These are phyloP conservation scores for Mormyrops attenuatus DNA, from an alignment of 2,797 vertebrate genomes.

Conservation along the genomic window DNA sequence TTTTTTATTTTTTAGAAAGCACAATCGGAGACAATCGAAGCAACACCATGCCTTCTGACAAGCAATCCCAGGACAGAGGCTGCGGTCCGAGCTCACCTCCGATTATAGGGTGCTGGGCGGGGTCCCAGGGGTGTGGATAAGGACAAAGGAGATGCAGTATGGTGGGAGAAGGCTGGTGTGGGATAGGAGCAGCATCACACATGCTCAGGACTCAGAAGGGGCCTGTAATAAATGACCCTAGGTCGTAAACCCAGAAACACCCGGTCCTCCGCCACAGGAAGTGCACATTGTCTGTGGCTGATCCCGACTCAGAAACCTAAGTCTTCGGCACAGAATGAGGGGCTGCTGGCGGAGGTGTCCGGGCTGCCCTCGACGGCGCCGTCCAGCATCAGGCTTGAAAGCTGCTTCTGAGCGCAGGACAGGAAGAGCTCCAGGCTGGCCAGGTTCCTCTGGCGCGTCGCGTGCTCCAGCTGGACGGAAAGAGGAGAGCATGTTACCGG, in stretches of 20 bases:
- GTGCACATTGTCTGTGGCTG: neutral
- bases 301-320: neutral
- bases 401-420: conserved; percentile 69
- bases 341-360: neutral
- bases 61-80: neutral
- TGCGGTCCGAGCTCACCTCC: neutral
- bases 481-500: neutral
- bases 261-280: neutral
- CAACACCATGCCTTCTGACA: neutral
- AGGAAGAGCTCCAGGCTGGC: conserved; percentile 70
- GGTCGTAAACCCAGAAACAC: neutral
- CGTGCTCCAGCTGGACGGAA: conserved; percentile 58
- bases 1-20: neutral
- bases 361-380: conserved; percentile 34
- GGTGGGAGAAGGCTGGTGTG: neutral
- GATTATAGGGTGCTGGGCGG: neutral
- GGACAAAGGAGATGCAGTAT: neutral
- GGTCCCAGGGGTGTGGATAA: neutral
- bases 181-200: neutral
- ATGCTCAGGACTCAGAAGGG: neutral
- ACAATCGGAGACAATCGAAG: neutral
- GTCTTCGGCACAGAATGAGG: neutral
- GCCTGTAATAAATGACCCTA: neutral
- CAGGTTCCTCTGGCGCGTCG: conserved; percentile 60
- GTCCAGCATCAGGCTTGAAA: conserved; percentile 57